Conservation (phyloP, 2,113 vertebrate genomes). For the Oplegnathus fasciatus region DNA sequence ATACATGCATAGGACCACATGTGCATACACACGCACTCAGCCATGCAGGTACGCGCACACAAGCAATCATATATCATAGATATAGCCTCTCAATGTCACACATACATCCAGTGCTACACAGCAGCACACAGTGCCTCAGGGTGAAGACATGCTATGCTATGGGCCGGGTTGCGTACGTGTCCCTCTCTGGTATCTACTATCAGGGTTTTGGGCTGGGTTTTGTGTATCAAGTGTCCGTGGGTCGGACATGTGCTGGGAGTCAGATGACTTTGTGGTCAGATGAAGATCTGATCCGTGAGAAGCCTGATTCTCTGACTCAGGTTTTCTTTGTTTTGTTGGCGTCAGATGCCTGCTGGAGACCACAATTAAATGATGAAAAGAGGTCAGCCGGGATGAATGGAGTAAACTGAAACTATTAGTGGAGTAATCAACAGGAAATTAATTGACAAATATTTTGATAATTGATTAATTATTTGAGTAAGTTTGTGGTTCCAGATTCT, state of each 20-base stretch:
- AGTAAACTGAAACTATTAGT: slow-evolving; percentile 9
- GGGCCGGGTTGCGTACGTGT: slow-evolving; percentile 25
- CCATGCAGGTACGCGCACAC: slow-evolving; percentile 2
- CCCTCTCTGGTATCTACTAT: slow-evolving; percentile 60
- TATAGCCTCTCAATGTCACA: slow-evolving; percentile 23
- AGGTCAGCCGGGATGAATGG: slow-evolving; percentile 8
- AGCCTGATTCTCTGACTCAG: slow-evolving; percentile 65
- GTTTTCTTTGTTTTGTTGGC: slow-evolving; percentile 65
- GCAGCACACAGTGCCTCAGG: slow-evolving; percentile 22
- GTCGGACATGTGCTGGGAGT: slow-evolving; percentile 70
- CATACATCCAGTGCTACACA: slow-evolving; percentile 11
- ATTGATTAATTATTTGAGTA: neutral
- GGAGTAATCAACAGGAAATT: slow-evolving; percentile 16
- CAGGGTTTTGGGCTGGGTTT: slow-evolving; percentile 63
- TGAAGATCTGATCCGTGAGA: slow-evolving; percentile 69
- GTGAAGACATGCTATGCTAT: slow-evolving; percentile 26
- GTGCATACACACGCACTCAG: neutral
- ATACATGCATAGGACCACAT: neutral
- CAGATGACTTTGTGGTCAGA: slow-evolving; percentile 70
- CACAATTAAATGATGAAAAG: slow-evolving; percentile 38
- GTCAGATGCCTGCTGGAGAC: slow-evolving; percentile 47
- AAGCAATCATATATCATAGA: slow-evolving; percentile 10
- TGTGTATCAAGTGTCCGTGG: slow-evolving; percentile 62
- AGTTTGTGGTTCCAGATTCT: neutral
- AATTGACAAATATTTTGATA: neutral